Evolutionary conservation across 2,888 invertebrate genomes (phyloP).

Genomic region (Scaeva pyrastri): DNA sequence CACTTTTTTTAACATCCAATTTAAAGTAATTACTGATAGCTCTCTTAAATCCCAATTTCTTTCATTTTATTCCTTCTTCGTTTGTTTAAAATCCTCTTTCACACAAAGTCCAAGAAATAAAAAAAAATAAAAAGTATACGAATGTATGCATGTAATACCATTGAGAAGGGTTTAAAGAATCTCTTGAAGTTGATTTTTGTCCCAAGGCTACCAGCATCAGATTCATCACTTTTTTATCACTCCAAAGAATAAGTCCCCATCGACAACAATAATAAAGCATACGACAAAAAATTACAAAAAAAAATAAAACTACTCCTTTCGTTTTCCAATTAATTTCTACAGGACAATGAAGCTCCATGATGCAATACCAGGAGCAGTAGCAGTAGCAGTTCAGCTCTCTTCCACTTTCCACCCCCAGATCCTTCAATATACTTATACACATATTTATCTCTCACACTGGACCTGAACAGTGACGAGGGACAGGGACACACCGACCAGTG

Average conservation of each 20-base stretch:
- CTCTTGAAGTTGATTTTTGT: background rate
- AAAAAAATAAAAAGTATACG: background rate
- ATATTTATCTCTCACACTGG: conserved; percentile 26
- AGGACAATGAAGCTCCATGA: conserved; percentile 47
- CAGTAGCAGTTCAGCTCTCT: too few relatives aligned
- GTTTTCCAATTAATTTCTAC: conserved; percentile 64
- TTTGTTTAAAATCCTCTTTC: background rate
- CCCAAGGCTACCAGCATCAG: background rate
- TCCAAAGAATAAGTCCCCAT: conserved; percentile 12
- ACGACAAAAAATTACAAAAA: background rate
- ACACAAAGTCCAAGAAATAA: background rate
- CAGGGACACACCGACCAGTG: too few relatives aligned
- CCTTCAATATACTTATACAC: too few relatives aligned
- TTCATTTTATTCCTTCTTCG: too few relatives aligned
- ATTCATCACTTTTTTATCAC: conserved; percentile 20
- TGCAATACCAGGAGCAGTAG: background rate
- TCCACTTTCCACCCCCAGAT: too few relatives aligned
- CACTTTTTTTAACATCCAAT: background rate
- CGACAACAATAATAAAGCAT: background rate
- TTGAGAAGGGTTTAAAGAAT: background rate
- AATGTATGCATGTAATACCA: background rate
- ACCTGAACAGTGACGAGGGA: background rate
- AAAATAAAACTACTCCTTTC: background rate
- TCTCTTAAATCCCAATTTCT: background rate
- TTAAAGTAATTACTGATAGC: conserved; percentile 7